These are phyloP conservation scores for Oreocharis arfaki DNA, from an alignment of 2,113 vertebrate genomes.

Conservation along the genomic window DNA sequence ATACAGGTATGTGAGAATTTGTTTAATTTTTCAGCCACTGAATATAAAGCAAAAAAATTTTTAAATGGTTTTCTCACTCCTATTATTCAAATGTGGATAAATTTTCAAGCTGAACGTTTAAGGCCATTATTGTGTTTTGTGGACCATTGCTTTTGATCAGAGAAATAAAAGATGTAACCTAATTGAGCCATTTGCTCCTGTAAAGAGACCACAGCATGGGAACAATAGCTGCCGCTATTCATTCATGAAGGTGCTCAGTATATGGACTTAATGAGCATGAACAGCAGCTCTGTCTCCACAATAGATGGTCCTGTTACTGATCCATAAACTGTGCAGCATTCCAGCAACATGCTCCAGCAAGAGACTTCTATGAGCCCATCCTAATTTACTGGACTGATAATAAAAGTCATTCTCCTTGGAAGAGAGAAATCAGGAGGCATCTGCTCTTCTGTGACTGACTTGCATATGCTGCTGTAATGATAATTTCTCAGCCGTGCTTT, in stretches of 20 bases:
- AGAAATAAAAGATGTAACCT: background rate
- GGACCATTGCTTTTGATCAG: background rate
- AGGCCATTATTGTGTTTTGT: background rate
- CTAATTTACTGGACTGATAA: background rate
- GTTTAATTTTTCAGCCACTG: background rate
- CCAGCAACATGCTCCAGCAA: background rate
- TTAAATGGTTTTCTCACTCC: background rate
- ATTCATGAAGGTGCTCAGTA: background rate
- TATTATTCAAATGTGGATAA: background rate
- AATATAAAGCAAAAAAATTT: background rate
- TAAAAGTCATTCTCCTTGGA: background rate
- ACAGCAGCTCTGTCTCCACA: background rate
- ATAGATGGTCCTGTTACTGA: background rate
- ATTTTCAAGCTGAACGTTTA: background rate
- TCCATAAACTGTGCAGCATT: background rate
- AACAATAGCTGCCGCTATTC: background rate
- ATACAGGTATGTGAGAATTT: background rate
- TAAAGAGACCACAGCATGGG: background rate
- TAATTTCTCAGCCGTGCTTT: background rate
- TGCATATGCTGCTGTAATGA: background rate
- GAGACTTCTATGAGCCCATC: background rate
- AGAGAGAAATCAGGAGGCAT: background rate
- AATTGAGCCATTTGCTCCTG: background rate
- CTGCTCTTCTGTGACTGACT: background rate
- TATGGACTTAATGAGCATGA: background rate